Evolutionary conservation across 2,888 invertebrate species (phyloP), one percentile per base, ranked within the genome.

Genomic region (Encarsia formosa): DNA sequence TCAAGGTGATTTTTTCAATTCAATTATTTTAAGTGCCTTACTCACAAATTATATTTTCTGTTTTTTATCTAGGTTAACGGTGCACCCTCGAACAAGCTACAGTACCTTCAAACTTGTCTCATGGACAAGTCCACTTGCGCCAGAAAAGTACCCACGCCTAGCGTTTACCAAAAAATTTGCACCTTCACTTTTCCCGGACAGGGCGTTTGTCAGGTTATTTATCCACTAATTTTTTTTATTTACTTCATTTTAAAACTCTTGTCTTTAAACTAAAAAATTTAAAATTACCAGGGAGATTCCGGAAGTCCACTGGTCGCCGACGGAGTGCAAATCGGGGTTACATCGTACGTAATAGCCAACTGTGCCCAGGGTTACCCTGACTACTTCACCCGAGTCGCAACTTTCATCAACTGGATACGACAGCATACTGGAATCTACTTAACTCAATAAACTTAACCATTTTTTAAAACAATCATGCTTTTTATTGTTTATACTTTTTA

Each of bases 141-240:
- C 22, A 20, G 16, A n/a, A 31, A 32, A 13, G 4, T 32, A 5
- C 2, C 19, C 15, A 2, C 19, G 5, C 8, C 15, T 2, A 11
- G 29, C 31, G 16, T n/a, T 15, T 11, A 31, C 3, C 4, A n/a
- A n/a, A 43, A 69, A n/a, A 63, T 70, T 18, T 70, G 70, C 43
- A 65, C 68, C n/a, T 60, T 65, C 23, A 68, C 69, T 2, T 60
- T 61, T 54, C 8, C 1, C 22, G 69, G 68, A 20, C 62, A 70
- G 59, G 70, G 69, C 37, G 68, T 67, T 6, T 70, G 70, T 43
- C 56, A 68, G 44, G 70, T 70, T 37, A 65, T 64, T 64, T 19
- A 23, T 16, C n/a, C n/a, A n/a, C n/a, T n/a, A n/a, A n/a, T n/a
- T n/a, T n/a, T n/a, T n/a, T n/a, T n/a, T n/a, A n/a, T n/a, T n/a